Evolutionary conservation across 2,113 vertebrate genomes (phyloP).

Genomic region (Etheostoma cragini): DNA sequence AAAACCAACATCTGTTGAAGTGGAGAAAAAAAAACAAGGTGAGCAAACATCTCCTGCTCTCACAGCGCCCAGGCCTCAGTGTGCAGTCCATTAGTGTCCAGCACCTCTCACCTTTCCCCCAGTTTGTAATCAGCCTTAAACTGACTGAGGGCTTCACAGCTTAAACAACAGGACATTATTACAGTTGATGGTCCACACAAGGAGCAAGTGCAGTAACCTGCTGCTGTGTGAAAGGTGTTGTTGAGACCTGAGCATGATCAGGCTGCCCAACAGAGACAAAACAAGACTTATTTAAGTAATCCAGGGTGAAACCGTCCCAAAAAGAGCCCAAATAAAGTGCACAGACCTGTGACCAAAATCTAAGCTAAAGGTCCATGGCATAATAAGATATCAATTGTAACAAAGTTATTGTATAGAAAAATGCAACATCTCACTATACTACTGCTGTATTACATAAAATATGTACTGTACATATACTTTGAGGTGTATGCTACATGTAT

Average conservation of each 20-base stretch:
- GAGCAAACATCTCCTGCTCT: conserved; percentile 67
- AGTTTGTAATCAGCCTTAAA: conserved; percentile 41
- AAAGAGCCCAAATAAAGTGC: not conserved
- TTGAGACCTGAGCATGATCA: not conserved
- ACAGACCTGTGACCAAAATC: not conserved
- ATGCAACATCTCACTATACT: not conserved
- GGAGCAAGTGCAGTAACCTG: not conserved
- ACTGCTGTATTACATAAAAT: not conserved
- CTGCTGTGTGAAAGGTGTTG: conserved; percentile 2
- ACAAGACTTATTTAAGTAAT: conserved; percentile 1
- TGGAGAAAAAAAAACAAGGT: conserved; percentile 52
- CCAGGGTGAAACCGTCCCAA: not conserved
- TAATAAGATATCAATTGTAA: not conserved
- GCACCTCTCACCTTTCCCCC: conserved; percentile 65
- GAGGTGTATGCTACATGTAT: not conserved
- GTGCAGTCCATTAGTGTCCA: conserved; percentile 66
- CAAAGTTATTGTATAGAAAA: not conserved
- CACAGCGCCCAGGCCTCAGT: conserved; percentile 14
- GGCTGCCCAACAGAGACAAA: not conserved
- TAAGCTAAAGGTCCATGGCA: not conserved
- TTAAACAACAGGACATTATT: conserved; percentile 1
- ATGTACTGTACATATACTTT: not conserved
- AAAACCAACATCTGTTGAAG: conserved; percentile 72
- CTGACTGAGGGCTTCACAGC: conserved; percentile 20
- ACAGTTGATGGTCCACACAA: conserved; percentile 1